Conservation (phyloP, 2,797 vertebrate species). For the Pelobates cultripes region DNA sequence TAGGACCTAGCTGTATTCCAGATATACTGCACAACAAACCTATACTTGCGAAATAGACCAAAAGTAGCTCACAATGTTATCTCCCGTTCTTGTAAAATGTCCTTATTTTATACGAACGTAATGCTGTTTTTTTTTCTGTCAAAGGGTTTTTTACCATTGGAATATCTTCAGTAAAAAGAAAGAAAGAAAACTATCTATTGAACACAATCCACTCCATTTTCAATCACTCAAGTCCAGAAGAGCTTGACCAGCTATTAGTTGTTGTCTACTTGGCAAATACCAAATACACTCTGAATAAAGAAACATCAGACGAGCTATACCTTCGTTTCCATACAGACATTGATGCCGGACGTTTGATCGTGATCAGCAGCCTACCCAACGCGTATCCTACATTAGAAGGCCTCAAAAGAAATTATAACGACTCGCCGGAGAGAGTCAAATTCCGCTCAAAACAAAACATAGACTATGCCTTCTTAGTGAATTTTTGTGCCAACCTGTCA, state of each 20-base stretch:
- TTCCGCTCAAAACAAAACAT: conserved; percentile 42
- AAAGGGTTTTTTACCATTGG: conserved; percentile 55
- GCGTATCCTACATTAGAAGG: neutral
- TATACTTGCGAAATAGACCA: no score
- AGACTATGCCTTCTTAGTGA: conserved; percentile 41
- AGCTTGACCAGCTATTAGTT: conserved; percentile 36
- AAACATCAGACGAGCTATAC: conserved; percentile 28
- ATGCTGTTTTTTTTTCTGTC: neutral
- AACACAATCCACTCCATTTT: conserved; percentile 56
- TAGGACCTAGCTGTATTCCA: no score
- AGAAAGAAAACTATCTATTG: conserved; percentile 39
- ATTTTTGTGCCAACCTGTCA: conserved; percentile 33
- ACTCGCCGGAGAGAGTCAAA: neutral
- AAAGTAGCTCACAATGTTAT: no score
- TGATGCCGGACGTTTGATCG: conserved; percentile 22
- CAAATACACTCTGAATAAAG: conserved; percentile 18
- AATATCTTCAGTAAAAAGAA: conserved; percentile 52
- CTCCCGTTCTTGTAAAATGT: no score
- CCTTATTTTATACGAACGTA: no score
- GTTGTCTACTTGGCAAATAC: conserved; percentile 56
- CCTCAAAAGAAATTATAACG: conserved; percentile 14
- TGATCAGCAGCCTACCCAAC: conserved; percentile 13
- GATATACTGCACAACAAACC: no score
- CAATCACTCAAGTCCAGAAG: conserved; percentile 32
- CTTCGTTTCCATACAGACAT: conserved; percentile 11